A percentile compares a stretch with the other conserved stretches of the same genome.
These are phyloP conservation scores for Caenorhabditis auriculariae DNA, from an alignment of 2,888 invertebrate genomes.

Conservation along the genomic window DNA sequence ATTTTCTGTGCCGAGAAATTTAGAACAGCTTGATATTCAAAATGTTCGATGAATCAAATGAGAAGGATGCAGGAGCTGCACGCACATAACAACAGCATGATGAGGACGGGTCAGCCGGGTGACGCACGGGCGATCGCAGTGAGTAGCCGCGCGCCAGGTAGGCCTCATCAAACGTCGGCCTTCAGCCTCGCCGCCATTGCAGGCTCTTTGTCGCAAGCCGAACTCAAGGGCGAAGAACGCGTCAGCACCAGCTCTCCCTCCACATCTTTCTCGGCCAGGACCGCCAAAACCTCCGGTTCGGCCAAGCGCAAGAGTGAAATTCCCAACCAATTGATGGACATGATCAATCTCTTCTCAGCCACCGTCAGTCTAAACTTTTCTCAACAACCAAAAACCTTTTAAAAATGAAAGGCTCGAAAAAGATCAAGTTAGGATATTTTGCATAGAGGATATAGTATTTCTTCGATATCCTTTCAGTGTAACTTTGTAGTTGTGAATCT, in stretches of 20 bases:
- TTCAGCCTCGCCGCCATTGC: not conserved
- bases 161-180: not conserved
- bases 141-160: constrained; percentile 30
- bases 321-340: not conserved
- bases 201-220: constrained; percentile 38
- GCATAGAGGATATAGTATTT: too few relatives aligned
- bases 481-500: too few relatives aligned
- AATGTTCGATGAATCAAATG: too few relatives aligned
- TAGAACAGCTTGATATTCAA: too few relatives aligned
- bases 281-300: constrained; percentile 5
- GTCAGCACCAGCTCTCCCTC: not conserved
- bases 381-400: too few relatives aligned
- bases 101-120: constrained; percentile 31
- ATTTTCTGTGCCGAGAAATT: too few relatives aligned
- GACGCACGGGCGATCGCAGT: constrained; percentile 34
- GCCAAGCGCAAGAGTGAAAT: not conserved
- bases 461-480: too few relatives aligned
- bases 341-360: too few relatives aligned
- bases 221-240: constrained; percentile 23
- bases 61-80: too few relatives aligned
- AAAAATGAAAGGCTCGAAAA: too few relatives aligned
- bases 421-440: too few relatives aligned
- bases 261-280: not conserved
- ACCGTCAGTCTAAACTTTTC: too few relatives aligned
- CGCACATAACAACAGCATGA: constrained; percentile 42